Conservation (phyloP, 2,797 vertebrate genomes). For the Tragelaphus oryx region DNA sequence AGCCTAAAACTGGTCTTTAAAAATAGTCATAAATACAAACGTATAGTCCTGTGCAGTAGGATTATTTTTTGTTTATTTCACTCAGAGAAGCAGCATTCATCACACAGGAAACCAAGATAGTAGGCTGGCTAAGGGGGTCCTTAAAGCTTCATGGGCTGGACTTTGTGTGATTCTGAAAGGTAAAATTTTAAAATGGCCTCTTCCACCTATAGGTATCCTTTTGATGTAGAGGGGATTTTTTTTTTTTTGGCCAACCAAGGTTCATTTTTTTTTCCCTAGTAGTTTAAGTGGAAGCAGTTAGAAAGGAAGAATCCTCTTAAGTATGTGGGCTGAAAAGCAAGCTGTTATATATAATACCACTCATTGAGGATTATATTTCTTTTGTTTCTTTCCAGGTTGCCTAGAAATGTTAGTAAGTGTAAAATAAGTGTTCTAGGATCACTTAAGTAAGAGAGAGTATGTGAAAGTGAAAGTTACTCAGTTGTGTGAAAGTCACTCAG, state of each 20-base stretch:
- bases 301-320: neutral
- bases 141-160: neutral
- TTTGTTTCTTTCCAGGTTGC: neutral
- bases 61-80: neutral
- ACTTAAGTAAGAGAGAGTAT: neutral
- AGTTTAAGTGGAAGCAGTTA: neutral
- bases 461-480: neutral
- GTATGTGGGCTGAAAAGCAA: neutral
- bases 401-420: neutral
- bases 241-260: neutral
- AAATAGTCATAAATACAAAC: neutral
- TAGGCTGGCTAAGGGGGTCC: neutral
- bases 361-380: neutral
- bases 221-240: neutral
- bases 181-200: neutral
- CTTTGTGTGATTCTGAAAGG: neutral
- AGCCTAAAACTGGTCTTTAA: neutral
- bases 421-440: neutral
- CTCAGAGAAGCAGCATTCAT: neutral
- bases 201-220: neutral
- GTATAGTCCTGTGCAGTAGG: neutral
- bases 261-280: constrained; percentile 27
- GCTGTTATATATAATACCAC: neutral
- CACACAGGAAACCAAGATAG: neutral
- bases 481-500: neutral